Base-by-base conservation (phyloP, 2,113 vertebrate species). In the Paramisgurnus dabryanus region DNA sequence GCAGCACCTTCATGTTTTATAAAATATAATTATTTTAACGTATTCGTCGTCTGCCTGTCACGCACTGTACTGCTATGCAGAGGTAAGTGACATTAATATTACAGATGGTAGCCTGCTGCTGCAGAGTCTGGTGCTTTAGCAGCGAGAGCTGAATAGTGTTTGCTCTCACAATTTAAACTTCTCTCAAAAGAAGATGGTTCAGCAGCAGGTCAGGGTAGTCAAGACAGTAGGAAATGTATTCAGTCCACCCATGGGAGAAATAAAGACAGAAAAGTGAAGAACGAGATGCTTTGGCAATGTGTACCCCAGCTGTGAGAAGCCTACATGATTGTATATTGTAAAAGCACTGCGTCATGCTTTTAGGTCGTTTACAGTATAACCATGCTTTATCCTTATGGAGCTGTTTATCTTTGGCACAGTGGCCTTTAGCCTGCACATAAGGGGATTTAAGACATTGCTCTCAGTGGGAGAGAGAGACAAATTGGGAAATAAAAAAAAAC, bases 301-400 rank as follows among this genome's bases (percentile, higher is more conserved):
- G 88, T 75, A 79, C 76, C 78, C 82, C 79, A 61, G 78, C 84
- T 82, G 64, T 87, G 85, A 82, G 76, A 3, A 68, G n/a, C 3
- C 11, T 43, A 5, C 10, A n/a, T 64, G 61, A 73, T 49, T 58
- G 53, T 41, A 58, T 66, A 12, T 64, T 50, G 39, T 67, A 67
- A 17, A 58, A 67, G 47, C 12, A 67, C 70, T 57, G 64, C 40
- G 45, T 63, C 64, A 64, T 49, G 69, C 9, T 6, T 41, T 72
- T 41, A 57, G 50, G 8, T 18, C 3, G 50, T 57, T 15, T 53
- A 53, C 10, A 65, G 57, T 39, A 75, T 39, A 65, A 75, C 41
- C 57, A 70, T 55, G 53, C 13, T 75, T 68, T n/a, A 50, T n/a
- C 27, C 50, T 71, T 57, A 49, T 49, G 47, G 47, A 12, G 47